Evolutionary conservation across 2,113 vertebrate genomes (phyloP).

Genomic region (Taurulus bubalis): DNA sequence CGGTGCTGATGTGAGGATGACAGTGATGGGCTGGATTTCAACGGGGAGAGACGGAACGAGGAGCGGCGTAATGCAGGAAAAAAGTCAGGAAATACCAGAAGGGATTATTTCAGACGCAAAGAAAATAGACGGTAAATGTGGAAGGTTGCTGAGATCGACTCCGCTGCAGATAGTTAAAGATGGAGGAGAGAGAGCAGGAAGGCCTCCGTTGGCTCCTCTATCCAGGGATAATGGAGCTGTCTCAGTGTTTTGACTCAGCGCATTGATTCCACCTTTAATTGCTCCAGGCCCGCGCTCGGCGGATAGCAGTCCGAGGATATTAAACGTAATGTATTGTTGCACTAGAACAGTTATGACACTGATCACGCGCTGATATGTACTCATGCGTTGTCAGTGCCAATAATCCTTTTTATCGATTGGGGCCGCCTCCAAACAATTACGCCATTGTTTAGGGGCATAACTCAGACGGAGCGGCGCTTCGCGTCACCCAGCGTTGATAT

Average conservation of each 20-base stretch:
- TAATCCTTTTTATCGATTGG: constrained; percentile 74
- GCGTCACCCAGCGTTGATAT: constrained; percentile 41
- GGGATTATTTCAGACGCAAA: constrained; percentile 47
- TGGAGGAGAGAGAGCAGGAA: constrained; percentile 47
- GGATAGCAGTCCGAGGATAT: constrained; percentile 72
- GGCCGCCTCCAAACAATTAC: constrained; percentile 69
- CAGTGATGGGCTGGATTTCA: constrained; percentile 62
- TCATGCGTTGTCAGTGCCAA: constrained; percentile 72
- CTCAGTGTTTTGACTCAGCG: constrained; percentile 80
- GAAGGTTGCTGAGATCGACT: constrained; percentile 46
- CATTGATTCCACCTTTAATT: constrained; percentile 83
- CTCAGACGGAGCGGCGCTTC: constrained; percentile 15
- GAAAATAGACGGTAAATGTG: not conserved
- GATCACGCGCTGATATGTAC: constrained; percentile 79
- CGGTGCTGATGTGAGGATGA: constrained; percentile 68
- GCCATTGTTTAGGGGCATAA: constrained; percentile 54
- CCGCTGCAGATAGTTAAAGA: constrained; percentile 52
- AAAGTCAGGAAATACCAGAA: constrained; percentile 31
- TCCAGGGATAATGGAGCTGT: constrained; percentile 81
- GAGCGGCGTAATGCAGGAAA: constrained; percentile 42
- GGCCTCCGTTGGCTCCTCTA: constrained; percentile 56
- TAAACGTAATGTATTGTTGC: constrained; percentile 78
- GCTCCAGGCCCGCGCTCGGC: constrained; percentile 69
- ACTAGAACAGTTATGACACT: constrained; percentile 73
- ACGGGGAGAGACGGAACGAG: constrained; percentile 27